Evolutionary conservation across 1,140 invertebrate species (phyloP).

Genomic region (Macrotrachela quadricornifera): DNA sequence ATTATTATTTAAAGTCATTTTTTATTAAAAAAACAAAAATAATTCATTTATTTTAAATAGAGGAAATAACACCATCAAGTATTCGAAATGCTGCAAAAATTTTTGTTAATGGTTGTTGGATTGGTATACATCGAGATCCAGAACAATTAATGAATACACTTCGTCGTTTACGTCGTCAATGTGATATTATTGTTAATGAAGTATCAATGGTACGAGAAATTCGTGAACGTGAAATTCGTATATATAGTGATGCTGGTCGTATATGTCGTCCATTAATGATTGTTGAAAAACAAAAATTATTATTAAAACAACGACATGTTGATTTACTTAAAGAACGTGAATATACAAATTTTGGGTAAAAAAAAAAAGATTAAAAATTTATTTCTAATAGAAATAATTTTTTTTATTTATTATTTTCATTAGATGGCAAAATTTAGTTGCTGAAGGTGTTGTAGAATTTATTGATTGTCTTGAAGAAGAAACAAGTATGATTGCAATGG

Average conservation of each 20-base stretch:
- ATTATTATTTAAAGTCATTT: no score
- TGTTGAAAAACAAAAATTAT: constrained; percentile 72
- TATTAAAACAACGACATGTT: constrained; percentile 79
- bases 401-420: no score
- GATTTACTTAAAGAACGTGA: constrained; percentile 85
- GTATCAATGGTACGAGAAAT: constrained; percentile 92
- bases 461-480: constrained; percentile 97
- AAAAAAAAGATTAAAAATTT: no score
- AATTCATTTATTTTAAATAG: neutral
- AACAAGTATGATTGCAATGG: constrained; percentile 97
- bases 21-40: no score
- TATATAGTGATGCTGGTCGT: constrained; percentile 90
- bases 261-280: constrained; percentile 89
- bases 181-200: constrained; percentile 98
- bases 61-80: constrained; percentile 1
- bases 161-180: constrained; percentile 76
- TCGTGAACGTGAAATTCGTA: constrained; percentile 84
- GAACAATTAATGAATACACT: constrained; percentile 92
- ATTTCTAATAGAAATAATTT: no score
- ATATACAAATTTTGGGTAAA: constrained; percentile 62
- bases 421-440: constrained; percentile 79
- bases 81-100: constrained; percentile 64
- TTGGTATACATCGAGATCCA: constrained; percentile 87
- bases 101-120: constrained; percentile 98
- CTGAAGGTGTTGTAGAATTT: constrained; percentile 89